phyloP scores from a whole-genome alignment of 2,888 invertebrate species.

The Oasisia sp. region DNA sequence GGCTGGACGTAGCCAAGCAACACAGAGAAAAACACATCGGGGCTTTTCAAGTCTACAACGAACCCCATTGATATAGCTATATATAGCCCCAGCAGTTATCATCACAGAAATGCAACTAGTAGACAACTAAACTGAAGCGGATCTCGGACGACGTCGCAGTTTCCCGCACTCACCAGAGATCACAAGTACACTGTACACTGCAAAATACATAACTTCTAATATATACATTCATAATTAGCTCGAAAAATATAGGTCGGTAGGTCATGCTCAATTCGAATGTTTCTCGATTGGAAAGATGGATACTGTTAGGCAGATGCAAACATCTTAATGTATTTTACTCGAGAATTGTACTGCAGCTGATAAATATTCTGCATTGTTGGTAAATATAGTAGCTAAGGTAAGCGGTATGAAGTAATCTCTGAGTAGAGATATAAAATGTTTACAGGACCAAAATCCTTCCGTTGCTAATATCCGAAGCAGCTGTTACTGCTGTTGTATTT shows the following conservation, averaged over 20 bases:
- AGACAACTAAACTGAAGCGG: background rate
- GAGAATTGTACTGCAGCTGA: background rate
- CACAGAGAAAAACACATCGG: background rate
- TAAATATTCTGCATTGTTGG: background rate
- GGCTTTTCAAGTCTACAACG: background rate
- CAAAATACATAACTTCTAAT: constrained; percentile 11
- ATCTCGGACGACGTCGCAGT: background rate
- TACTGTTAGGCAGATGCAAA: background rate
- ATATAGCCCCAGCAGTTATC: background rate
- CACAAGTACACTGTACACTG: background rate
- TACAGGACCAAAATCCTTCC: background rate
- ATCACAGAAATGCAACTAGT: constrained; percentile 6
- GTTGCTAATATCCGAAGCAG: background rate
- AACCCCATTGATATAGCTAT: background rate
- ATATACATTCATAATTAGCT: constrained; percentile 1
- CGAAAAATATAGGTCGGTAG: background rate
- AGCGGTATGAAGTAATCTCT: background rate
- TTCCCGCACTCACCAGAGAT: background rate
- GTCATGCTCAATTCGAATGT: background rate
- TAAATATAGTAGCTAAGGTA: background rate
- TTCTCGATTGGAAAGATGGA: background rate
- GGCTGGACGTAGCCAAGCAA: background rate
- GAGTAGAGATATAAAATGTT: background rate
- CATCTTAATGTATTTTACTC: background rate
- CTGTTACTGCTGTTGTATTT: background rate